Conservation (phyloP, 2,797 vertebrate genomes). For the Chiloscyllium punctatum region DNA sequence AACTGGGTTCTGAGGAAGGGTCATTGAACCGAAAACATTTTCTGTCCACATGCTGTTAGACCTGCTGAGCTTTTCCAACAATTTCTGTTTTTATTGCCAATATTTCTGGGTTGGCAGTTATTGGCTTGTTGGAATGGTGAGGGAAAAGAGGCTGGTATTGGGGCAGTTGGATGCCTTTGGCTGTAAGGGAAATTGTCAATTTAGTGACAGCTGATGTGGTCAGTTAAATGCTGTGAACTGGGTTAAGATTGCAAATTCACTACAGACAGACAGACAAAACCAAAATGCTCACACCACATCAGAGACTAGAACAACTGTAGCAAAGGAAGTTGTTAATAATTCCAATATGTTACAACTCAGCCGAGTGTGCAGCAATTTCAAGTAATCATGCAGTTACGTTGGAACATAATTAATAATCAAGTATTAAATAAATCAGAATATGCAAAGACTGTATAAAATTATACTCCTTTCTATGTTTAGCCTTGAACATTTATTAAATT, state of each 20-base stretch:
- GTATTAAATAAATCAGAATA: not conserved
- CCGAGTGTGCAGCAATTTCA: not conserved
- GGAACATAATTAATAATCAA: not conserved
- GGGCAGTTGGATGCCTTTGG: not conserved
- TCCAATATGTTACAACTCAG: not conserved
- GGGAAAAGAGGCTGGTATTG: not conserved
- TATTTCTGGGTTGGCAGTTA: not conserved
- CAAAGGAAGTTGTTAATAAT: not conserved
- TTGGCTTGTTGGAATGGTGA: not conserved
- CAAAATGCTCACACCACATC: not conserved
- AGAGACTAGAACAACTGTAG: not conserved
- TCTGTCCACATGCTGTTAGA: too few relatives aligned
- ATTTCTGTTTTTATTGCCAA: not conserved
- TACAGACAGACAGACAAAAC: not conserved
- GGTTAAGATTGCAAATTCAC: slow-evolving; percentile 2
- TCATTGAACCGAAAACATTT: too few relatives aligned
- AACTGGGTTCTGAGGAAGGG: too few relatives aligned
- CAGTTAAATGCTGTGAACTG: not conserved
- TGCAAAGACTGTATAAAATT: not conserved
- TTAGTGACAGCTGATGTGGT: not conserved
- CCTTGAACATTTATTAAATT: not conserved
- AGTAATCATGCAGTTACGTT: not conserved
- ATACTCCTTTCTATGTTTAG: not conserved
- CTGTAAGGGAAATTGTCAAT: not conserved
- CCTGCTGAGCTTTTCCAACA: too few relatives aligned